Evolutionary conservation across 2,797 vertebrate species (phyloP), one percentile per base, ranked within the genome.

Genomic region (Tympanoctomys barrerae): DNA sequence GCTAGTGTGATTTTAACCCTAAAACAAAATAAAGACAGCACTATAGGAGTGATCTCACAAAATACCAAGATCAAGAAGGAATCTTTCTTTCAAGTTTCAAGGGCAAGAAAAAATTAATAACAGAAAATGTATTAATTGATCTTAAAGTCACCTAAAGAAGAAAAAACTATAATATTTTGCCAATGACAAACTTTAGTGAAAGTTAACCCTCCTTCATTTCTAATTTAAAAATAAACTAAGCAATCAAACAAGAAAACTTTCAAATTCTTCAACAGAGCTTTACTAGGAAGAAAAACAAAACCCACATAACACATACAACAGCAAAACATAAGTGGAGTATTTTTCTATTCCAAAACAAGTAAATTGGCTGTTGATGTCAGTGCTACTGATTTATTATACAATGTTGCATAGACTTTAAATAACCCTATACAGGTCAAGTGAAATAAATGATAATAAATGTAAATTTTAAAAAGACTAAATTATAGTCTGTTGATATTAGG

Each of bases 191-290:
- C 2, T 90, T 77, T 33, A 18, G 52, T 90, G 61, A 90, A 87
- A 97, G 24, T 49, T 91, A 89, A 87, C 11, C 54, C 13, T 73
- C 14, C 54, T 10, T 73, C 28, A 66, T 73, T 89, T 39, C n/a
- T 91, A 88, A 91, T n/a, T 84, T 11, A 87, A 90, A 89, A 92
- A 71, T 62, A 86, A 90, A 75, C 24, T 86, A 91, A 61, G 13
- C 36, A 90, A 90, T 68, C 22, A 77, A 84, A 87, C 64, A 26
- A 24, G 49, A n/a, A 46, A 88, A 61, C 18, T 62, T 87, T 28
- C 21, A 73, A 73, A 84, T 26, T 92, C 66, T 24, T 80, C 61
- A 92, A 85, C 10, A 85, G 5, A 94, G 7, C 36, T 78, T 64
- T 68, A 54, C 49, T 71, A 70, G 18, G 9, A 21, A 59, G 16